phyloP scores from a whole-genome alignment of 1,140 invertebrate genomes.

The Sycophila sp. region DNA sequence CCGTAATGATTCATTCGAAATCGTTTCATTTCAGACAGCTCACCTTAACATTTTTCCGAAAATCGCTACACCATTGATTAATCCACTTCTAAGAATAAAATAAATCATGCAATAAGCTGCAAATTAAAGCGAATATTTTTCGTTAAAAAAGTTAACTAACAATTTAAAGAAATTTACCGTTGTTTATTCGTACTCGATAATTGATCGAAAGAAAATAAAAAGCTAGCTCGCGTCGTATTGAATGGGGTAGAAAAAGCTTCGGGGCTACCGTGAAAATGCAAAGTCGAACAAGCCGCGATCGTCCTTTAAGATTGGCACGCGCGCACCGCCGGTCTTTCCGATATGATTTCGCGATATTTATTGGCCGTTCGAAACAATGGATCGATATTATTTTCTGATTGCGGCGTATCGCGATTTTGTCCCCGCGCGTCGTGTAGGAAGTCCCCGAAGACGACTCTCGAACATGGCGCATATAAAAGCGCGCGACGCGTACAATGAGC shows the following conservation, averaged over 20 bases:
- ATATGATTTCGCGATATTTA: conserved; percentile 64
- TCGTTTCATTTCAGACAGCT: too few relatives aligned
- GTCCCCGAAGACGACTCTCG: background rate
- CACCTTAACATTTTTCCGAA: too few relatives aligned
- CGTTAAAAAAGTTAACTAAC: too few relatives aligned
- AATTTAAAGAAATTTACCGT: too few relatives aligned
- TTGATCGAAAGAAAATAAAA: too few relatives aligned
- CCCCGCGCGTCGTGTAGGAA: background rate
- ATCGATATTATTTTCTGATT: conserved; percentile 68
- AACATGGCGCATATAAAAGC: background rate
- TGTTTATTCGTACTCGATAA: too few relatives aligned
- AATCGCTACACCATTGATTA: too few relatives aligned
- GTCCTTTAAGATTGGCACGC: conserved; percentile 32
- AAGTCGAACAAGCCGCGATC: conserved; percentile 8
- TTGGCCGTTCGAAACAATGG: conserved; percentile 61
- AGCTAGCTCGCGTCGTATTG: too few relatives aligned
- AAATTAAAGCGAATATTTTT: too few relatives aligned
- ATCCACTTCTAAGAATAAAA: too few relatives aligned
- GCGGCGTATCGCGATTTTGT: conserved; percentile 40
- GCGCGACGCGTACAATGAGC: background rate
- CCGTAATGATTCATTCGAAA: conserved; percentile 1
- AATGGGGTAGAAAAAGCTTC: too few relatives aligned
- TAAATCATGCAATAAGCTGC: too few relatives aligned
- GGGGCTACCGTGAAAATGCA: conserved; percentile 10
- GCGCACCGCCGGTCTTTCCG: conserved; percentile 43